Conservation (phyloP, 1,140 invertebrate genomes). For the Drosophila lowei region DNA sequence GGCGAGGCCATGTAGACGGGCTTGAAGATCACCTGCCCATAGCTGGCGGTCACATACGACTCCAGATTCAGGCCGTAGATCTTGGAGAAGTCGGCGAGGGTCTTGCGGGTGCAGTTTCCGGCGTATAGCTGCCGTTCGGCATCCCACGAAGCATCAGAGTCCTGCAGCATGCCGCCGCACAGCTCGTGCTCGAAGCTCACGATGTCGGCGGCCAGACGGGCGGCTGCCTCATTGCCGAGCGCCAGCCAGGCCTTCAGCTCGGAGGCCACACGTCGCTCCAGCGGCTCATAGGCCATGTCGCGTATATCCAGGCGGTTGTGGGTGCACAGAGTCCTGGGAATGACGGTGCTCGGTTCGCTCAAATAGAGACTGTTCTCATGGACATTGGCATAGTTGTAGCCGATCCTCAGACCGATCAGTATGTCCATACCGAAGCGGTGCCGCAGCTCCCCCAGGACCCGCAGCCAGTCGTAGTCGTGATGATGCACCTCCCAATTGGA, state of each 20-base stretch:
- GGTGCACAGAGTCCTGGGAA: constrained; percentile 61
- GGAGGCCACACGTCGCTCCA: constrained; percentile 49
- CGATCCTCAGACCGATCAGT: constrained; percentile 91
- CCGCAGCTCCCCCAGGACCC: constrained; percentile 88
- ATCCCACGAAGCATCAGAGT: constrained; percentile 37
- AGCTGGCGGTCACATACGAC: constrained; percentile 49
- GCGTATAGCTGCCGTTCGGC: constrained; percentile 44
- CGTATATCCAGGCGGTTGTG: constrained; percentile 27
- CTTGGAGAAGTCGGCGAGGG: constrained; percentile 43
- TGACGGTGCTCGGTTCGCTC: constrained; percentile 84
- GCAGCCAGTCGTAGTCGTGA: constrained; percentile 86
- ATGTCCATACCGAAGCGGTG: constrained; percentile 90
- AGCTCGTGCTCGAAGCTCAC: constrained; percentile 72
- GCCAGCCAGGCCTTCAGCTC: constrained; percentile 66
- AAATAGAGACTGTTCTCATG: constrained; percentile 93
- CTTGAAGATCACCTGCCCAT: constrained; percentile 38
- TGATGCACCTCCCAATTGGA: constrained; percentile 65
- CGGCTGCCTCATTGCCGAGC: constrained; percentile 50
- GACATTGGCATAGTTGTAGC: constrained; percentile 93
- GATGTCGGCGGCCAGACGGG: constrained; percentile 56
- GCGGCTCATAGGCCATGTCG: constrained; percentile 37
- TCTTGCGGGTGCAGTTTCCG: constrained; percentile 57
- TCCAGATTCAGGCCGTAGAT: constrained; percentile 53
- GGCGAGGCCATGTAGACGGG: constrained; percentile 72
- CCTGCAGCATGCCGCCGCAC: constrained; percentile 51